These are phyloP conservation scores for Taenioides sp. DNA, from an alignment of 2,797 vertebrate species.

Conservation along the genomic window DNA sequence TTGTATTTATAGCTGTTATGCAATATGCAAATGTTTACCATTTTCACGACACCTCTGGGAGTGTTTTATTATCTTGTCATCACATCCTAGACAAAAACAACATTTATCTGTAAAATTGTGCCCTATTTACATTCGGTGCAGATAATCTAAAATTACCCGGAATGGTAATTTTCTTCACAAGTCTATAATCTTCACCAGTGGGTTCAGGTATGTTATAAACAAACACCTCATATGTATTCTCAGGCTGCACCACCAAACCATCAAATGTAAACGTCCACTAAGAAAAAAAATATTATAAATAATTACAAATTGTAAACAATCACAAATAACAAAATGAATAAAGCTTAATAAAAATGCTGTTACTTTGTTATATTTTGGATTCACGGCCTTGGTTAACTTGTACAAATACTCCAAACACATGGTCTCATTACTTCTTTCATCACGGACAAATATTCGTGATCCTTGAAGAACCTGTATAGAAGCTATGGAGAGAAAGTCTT, in stretches of 20 bases:
- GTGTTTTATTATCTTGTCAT: slow-evolving; percentile 37
- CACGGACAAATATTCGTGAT: slow-evolving; percentile 61
- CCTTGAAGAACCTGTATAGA: slow-evolving; percentile 27
- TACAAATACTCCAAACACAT: slow-evolving; percentile 67
- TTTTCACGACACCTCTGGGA: slow-evolving; percentile 62
- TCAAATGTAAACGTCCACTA: slow-evolving; percentile 73
- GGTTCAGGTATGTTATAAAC: slow-evolving; percentile 70
- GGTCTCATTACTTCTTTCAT: slow-evolving; percentile 60
- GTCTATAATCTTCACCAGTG: neutral
- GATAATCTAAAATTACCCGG: slow-evolving; percentile 55
- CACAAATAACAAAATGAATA: neutral
- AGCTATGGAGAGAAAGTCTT: slow-evolving; percentile 41
- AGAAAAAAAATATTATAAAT: slow-evolving; percentile 6
- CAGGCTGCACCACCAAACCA: slow-evolving; percentile 58
- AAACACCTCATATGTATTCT: slow-evolving; percentile 57
- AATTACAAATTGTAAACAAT: neutral
- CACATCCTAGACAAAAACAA: slow-evolving; percentile 54
- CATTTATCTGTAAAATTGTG: neutral
- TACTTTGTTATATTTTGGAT: slow-evolving; percentile 13
- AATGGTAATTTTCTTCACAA: slow-evolving; percentile 32
- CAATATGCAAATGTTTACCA: slow-evolving; percentile 43
- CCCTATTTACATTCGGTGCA: neutral
- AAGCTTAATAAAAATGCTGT: slow-evolving; percentile 13
- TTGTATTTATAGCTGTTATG: neutral
- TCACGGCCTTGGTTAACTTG: neutral